phyloP scores from a whole-genome alignment of 2,797 vertebrate genomes.

The Tokudaia tokunoshimensis region DNA sequence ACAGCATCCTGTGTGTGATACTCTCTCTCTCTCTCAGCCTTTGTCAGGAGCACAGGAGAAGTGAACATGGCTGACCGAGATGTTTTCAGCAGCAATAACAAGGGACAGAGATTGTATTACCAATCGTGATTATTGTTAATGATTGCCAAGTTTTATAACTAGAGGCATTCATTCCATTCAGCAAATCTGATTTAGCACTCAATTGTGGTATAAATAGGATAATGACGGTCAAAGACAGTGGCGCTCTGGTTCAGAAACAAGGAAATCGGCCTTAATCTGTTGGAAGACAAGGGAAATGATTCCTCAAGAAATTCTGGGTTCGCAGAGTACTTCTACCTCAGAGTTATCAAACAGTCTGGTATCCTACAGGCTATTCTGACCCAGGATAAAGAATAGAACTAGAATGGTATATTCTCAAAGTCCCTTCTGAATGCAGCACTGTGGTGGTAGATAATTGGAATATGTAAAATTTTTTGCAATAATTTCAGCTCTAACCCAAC shows the following conservation, averaged over 20 bases:
- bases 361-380: neutral
- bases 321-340: neutral
- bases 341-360: neutral
- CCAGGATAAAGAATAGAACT: neutral
- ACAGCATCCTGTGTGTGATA: too few relatives aligned
- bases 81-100: neutral
- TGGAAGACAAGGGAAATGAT: neutral
- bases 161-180: neutral
- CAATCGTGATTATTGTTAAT: neutral
- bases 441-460: slow-evolving; percentile 13
- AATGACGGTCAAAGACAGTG: neutral
- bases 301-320: neutral
- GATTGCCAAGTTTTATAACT: neutral
- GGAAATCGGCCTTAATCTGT: neutral
- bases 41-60: slow-evolving; percentile 13
- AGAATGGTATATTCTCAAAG: neutral
- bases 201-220: neutral
- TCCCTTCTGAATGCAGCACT: neutral
- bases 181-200: neutral
- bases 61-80: slow-evolving; percentile 44
- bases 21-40: neutral
- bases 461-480: slow-evolving; percentile 54
- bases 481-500: slow-evolving; percentile 60
- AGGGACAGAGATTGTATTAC: neutral
- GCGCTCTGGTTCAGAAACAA: slow-evolving; percentile 28